Conservation (phyloP, 2,888 invertebrate species). For the Dioctria linearis region DNA sequence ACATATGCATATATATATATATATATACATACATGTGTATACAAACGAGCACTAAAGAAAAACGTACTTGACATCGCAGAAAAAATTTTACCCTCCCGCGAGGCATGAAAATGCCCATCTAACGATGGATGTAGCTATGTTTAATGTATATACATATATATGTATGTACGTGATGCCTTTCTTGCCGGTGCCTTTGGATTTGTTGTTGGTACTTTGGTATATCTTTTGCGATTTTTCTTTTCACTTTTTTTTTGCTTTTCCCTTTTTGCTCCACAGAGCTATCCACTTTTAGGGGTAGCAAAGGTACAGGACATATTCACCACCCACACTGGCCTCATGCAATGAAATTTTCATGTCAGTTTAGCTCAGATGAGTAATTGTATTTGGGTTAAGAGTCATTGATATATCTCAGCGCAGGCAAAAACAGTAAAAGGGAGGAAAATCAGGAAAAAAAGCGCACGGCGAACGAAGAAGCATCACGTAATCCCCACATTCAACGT, state of each 20-base stretch:
- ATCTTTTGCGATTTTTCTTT: slow-evolving; percentile 52
- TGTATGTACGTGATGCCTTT: slow-evolving; percentile 14
- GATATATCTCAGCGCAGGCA: slow-evolving; percentile 61
- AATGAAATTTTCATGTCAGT: slow-evolving; percentile 59
- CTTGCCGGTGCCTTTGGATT: slow-evolving; percentile 46
- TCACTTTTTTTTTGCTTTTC: slow-evolving; percentile 29
- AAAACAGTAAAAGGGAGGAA: slow-evolving; percentile 58
- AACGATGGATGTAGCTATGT: slow-evolving; percentile 24
- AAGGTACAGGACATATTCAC: slow-evolving; percentile 51
- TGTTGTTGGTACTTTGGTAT: slow-evolving; percentile 49
- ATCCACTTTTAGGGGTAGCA: slow-evolving; percentile 45
- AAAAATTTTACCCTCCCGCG: slow-evolving; percentile 49
- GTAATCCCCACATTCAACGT: slow-evolving; percentile 43
- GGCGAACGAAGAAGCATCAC: slow-evolving; percentile 49
- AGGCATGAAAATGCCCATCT: slow-evolving; percentile 45
- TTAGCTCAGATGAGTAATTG: slow-evolving; percentile 62
- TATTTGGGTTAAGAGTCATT: slow-evolving; percentile 64
- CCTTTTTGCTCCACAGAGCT: slow-evolving; percentile 31
- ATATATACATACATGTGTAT: neutral
- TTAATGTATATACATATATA: neutral
- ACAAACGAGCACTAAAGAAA: slow-evolving; percentile 21
- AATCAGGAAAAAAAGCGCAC: slow-evolving; percentile 36
- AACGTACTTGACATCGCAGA: slow-evolving; percentile 51
- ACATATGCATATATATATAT: neutral
- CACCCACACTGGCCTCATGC: slow-evolving; percentile 51